phyloP scores from a whole-genome alignment of 2,888 invertebrate species.

The Caenorhabditis zanzibari region DNA sequence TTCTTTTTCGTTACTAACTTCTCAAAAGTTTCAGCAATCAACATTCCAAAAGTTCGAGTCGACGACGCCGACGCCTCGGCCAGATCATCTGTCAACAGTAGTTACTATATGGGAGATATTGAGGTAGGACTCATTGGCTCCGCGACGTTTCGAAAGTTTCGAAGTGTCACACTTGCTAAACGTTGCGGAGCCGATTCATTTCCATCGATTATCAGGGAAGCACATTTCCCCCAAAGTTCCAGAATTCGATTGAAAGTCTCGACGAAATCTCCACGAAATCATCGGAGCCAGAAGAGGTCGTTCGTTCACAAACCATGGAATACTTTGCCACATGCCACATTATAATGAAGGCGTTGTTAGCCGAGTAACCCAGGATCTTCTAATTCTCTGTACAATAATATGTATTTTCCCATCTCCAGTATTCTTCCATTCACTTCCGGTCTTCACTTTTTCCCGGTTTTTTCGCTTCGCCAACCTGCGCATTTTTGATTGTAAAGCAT shows the following conservation, averaged over 20 bases:
- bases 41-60: conserved; percentile 49
- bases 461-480: not conserved
- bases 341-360: conserved; percentile 87
- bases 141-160: no score
- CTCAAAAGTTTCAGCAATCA: conserved; percentile 43
- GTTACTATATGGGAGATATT: conserved; percentile 34
- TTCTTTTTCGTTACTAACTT: no score
- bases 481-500: conserved; percentile 15
- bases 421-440: not conserved
- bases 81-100: conserved; percentile 38
- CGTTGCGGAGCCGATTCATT: no score
- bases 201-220: no score
- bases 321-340: conserved; percentile 99
- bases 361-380: conserved; percentile 1
- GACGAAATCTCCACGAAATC: conserved; percentile 46
- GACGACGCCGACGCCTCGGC: conserved; percentile 41
- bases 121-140: conserved; percentile 20
- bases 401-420: conserved; percentile 19
- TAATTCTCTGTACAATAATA: conserved; percentile 34
- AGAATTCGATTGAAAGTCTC: conserved; percentile 52
- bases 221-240: conserved; percentile 10
- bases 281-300: conserved; percentile 24
- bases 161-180: no score
- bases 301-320: conserved; percentile 95
- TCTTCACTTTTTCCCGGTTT: not conserved